Base-by-base conservation (phyloP, 30 jellyfish, hydroid and myxozoan species). In the Rhopilema esculentum region DNA sequence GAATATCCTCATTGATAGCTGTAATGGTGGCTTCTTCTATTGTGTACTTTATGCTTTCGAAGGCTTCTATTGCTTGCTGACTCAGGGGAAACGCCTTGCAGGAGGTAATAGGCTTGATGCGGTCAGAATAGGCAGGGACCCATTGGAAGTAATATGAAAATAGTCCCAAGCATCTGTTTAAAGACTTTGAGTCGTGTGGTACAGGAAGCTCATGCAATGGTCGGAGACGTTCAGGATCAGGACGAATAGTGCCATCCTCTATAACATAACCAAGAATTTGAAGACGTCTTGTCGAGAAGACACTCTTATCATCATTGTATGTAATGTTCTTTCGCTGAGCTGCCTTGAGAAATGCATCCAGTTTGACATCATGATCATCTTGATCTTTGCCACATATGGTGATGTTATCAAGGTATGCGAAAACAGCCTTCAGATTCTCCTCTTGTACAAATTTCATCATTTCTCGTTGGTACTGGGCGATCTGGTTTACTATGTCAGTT, bases 51-150 rank as follows among this genome's bases (percentile, higher is more conserved):
- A 88, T 48, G 21, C 40, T 83, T 17, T 69, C 83, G 51, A 88
- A 88, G 17, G 96, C 89, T 65, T 72, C 25, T 21, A 80, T 18
- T 65, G 69, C 90, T 31, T 84, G 33, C 24, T 69, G 57, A 26
- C 65, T 17, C 40, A 88, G 25, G 19, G 95, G 95, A 62, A 88
- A 88, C 27, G 23, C 40, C 48, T 87, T 80, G 81, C 32, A 51
- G 24, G 57, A 1, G 78, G 68, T 66, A 32, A 88, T 30, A 16
- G 92, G 97, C 25, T 70, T 26, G 16, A 89, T 68, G 68, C 79
- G 83, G 64, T 84, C 82, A 21, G 96, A 89, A 66, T 83, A 89
- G 29, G 68, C 50, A n/a, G 49, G 50, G 25, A 89, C n/a, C n/a
- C n/a, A n/a, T n/a, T n/a, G n/a, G n/a, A n/a, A n/a, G n/a, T n/a